Percentiles rank a stretch among this genome's conserved stretches.
phyloP scores from a whole-genome alignment of 2,888 invertebrate species.

The Rotaria socialis region DNA sequence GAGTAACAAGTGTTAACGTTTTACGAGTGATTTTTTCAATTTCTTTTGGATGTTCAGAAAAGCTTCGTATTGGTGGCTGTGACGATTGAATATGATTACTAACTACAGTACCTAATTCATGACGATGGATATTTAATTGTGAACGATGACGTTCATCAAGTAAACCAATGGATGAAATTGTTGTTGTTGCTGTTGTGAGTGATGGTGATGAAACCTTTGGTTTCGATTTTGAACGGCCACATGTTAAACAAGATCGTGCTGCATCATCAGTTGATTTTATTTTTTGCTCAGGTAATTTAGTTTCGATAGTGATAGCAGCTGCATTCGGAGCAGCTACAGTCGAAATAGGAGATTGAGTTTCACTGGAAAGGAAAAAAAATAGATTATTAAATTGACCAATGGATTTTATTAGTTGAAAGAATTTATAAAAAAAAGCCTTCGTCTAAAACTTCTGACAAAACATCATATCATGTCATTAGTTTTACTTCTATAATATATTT shows the following conservation, averaged over 20 bases:
- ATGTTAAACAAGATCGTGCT: constrained; percentile 2
- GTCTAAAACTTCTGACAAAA: too few relatives aligned
- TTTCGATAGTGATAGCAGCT: background rate
- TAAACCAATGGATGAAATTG: background rate
- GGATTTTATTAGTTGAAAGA: background rate
- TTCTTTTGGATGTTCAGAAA: background rate
- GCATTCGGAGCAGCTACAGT: too few relatives aligned
- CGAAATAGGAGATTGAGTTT: background rate
- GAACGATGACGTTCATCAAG: constrained; percentile 22
- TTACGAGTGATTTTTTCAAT: constrained; percentile 6
- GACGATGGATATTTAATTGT: background rate
- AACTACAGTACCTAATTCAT: background rate
- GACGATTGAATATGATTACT: constrained; percentile 27
- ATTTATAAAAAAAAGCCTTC: too few relatives aligned
- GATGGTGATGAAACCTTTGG: background rate
- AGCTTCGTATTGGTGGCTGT: background rate
- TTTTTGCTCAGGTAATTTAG: background rate
- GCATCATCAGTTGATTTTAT: background rate
- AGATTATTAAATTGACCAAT: too few relatives aligned
- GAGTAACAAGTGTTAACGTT: background rate
- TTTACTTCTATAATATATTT: too few relatives aligned
- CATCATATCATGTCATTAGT: too few relatives aligned
- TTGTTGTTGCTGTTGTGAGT: background rate
- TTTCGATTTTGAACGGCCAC: constrained; percentile 10
- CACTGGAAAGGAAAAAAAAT: too few relatives aligned